Evolutionary conservation across 2,113 vertebrate genomes (phyloP), one percentile per base, ranked within the genome.

Genomic region (Centrocercus urophasianus): DNA sequence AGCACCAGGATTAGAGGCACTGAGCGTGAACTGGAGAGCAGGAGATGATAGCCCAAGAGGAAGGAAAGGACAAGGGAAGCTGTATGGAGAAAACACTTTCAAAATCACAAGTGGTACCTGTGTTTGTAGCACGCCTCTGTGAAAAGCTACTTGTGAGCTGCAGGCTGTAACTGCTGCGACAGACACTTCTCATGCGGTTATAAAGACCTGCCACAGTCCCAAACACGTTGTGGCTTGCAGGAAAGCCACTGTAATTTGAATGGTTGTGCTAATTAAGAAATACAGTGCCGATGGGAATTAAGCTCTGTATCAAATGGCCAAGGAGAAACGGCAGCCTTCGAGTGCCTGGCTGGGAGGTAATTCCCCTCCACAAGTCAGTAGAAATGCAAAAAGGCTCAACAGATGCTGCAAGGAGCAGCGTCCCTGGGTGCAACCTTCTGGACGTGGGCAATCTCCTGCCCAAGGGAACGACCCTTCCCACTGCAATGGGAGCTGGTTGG

Each of bases 261-360:
- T 34, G 73, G 27, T 64, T 90, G 72, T 66, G 50, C 30, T 74
- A 80, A 93, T 90, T 69, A 90, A 79, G 82, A 90, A 90, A 66
- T 70, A 45, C 5, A 80, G 71, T 40, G 65, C 67, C 40, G 54
- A 0, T 70, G 64, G 83, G 73, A 88, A 90, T 86, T 63, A 28
- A 74, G 42, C 69, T 86, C 36, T 40, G 11, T 91, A 45, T 50
- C 77, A 80, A 50, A 14, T 70, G 56, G 83, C 36, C 2, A 0
- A 70, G 64, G 50, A 66, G 14, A n/a, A 88, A 30, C 75, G 17
- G 43, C 36, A 88, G 63, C 38, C 50, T n/a, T 70, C 3, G 30
- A 40, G n/a, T 24, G 47, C 43, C 54, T 2, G 1, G 8, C 10
- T 50, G 43, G 52, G 52, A 73, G 72, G 32, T 74, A 7, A 1